Base-by-base conservation (phyloP, 2,888 invertebrate genomes). In the Noctua pronuba region DNA sequence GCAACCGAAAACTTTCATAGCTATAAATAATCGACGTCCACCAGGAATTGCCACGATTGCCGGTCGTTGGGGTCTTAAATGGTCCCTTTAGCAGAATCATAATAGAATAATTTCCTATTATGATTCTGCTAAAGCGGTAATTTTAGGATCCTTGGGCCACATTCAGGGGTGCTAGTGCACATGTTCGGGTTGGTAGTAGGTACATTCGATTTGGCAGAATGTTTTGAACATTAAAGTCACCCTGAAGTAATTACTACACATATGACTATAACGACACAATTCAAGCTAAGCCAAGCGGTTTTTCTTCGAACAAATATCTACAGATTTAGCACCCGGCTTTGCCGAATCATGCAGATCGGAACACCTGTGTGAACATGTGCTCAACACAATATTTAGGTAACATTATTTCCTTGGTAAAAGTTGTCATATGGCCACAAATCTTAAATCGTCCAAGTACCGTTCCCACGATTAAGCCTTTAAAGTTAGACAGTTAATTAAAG, bases 361-460 rank as follows among this genome's bases (percentile, higher is more conserved):
- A 11, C 55, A 52, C 10, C 24, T 24, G 52, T 52, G 52, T 52
- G 21, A 24, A 11, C 11, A 5, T 11, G 11, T n/a, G 52, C 3
- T n/a, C n/a, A 52, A 4, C 28, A 7, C 16, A 28, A 28, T 58
- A 28, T 58, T 58, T 28, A 28, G 7, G 13, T 58, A 28, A 28
- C 6, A n/a, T 13, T 28, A 28, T 16, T 28, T 28, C 13, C 24
- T n/a, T 0, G 35, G 28, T 49, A n/a, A 38, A 77, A 67, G n/a
- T 69, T 16, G 35, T 35, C 35, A 24, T 49, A 49, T n/a, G 60
- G n/a, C 7, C 41, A 69, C 38, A 60, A 10, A 79, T 44, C 35
- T 28, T 44, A 52, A 70, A 64, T 79, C 35, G 18, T 52, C 6
- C 16, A 28, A 70, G 41, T 70, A 70, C 60, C 79, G 79, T 49